These are phyloP conservation scores for Prunella fulvescens DNA, from an alignment of 2,113 vertebrate species.

Conservation along the genomic window DNA sequence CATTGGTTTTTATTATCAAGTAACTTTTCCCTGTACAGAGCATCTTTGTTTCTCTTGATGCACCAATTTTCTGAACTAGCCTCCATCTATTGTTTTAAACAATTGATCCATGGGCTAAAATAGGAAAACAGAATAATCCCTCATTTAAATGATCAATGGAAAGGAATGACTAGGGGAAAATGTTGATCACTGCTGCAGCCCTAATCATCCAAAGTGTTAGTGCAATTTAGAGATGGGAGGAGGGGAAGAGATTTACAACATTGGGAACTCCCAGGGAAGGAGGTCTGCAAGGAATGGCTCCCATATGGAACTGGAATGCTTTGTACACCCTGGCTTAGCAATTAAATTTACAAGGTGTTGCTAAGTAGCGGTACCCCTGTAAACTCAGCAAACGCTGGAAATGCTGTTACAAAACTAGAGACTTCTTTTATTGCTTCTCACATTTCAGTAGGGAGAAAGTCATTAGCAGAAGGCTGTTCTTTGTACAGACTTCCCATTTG, in stretches of 20 bases:
- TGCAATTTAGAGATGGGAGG: conserved; percentile 9
- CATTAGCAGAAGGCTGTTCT: conserved; percentile 43
- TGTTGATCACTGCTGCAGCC: neutral
- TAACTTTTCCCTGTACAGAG: neutral
- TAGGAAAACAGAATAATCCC: conserved; percentile 61
- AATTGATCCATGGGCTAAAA: conserved; percentile 50
- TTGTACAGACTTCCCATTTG: conserved; percentile 49
- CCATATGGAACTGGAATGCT: conserved; percentile 61
- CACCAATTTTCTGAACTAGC: neutral
- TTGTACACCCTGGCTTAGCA: conserved; percentile 45
- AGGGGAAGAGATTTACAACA: conserved; percentile 48
- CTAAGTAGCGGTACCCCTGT: conserved; percentile 42
- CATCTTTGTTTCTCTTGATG: neutral
- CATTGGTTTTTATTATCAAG: neutral
- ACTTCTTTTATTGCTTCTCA: conserved; percentile 58
- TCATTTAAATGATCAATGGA: conserved; percentile 66
- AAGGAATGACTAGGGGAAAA: conserved; percentile 38
- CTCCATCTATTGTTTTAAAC: conserved; percentile 47
- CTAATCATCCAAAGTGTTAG: conserved; percentile 57
- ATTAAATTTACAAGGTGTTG: conserved; percentile 65
- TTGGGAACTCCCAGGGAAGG: conserved; percentile 10
- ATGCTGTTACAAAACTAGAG: conserved; percentile 36
- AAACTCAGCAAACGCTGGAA: conserved; percentile 49
- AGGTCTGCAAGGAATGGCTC: conserved; percentile 52
- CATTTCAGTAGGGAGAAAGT: conserved; percentile 52